Evolutionary conservation across 2,797 vertebrate species (phyloP), one percentile per base, ranked within the genome.

Genomic region (Denticeps clupeoides): DNA sequence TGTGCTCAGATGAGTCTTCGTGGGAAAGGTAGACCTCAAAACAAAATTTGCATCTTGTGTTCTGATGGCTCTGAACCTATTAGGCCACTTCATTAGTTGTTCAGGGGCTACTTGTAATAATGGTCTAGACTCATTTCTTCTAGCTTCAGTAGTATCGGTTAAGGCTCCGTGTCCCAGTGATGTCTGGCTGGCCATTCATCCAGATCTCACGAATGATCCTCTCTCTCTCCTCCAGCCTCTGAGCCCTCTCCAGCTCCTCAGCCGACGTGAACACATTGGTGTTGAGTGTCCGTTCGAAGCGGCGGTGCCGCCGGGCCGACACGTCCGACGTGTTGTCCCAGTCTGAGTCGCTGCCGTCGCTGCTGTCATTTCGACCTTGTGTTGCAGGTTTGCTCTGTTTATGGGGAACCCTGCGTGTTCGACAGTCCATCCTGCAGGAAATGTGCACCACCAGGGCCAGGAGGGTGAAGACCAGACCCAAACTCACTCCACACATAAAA

Each of bases 121-220:
- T n/a, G n/a, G n/a, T n/a, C n/a, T n/a, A n/a, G n/a, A n/a, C 7
- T 21, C 29, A 19, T 15, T 29, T 6, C 10, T 42, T 10, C 7
- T 3, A 9, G 29, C 7, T 4, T 81, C 67, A 96, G 73, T 93
- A 94, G 74, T 95, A 96, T 69, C 86, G 87, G 69, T 92, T 94
- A 54, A 92, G 85, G 72, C 87, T 90, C 31, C 89, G 74, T 65
- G 91, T 89, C 32, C 88, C 86, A 0, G 89, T 88, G 47, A 87
- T 86, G 69, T 95, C 90, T 0, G 91, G 89, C 58, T 94, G 90
- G 2, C 90, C 89, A 0, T 95, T 94, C 89, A 93, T 88, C 89
- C 89, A 91, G 74, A 91, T 90, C 72, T 91, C 89, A 32, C 86
- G 62, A 49, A 91, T 85, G 56, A 91, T 87, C 50, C 87, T 79